Evolutionary conservation across 2,113 vertebrate genomes (phyloP).

Genomic region (Oxyura jamaicensis): DNA sequence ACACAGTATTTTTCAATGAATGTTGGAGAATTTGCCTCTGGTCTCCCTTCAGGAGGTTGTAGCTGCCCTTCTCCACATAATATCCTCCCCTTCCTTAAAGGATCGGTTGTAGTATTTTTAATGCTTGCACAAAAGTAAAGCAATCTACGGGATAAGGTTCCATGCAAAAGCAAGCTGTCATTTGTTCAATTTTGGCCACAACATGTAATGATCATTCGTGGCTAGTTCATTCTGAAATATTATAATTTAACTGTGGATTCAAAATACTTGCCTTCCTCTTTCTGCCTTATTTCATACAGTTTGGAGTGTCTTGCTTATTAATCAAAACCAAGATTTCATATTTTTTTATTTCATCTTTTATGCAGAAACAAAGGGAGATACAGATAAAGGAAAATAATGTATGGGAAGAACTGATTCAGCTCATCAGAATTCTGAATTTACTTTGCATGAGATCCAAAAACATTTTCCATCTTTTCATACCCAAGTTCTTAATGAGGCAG

Average conservation of each 20-base stretch:
- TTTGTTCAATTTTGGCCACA: not conserved
- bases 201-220: not conserved
- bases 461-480: conserved; percentile 62
- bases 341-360: conserved; percentile 12
- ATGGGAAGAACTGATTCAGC: conserved; percentile 57
- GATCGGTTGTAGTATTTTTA: not conserved
- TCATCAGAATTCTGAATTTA: conserved; percentile 65
- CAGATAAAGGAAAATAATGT: conserved; percentile 43
- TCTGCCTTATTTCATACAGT: not conserved
- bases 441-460: conserved; percentile 60
- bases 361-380: not conserved
- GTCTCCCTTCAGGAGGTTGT: not conserved
- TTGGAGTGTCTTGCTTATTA: not conserved
- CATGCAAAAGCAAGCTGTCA: not conserved
- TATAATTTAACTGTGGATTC: not conserved
- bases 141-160: not conserved
- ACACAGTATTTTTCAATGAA: not conserved
- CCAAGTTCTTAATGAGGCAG: conserved; percentile 63
- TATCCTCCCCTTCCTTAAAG: not conserved
- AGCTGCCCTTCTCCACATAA: not conserved
- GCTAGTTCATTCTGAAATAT: not conserved
- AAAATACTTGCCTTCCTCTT: not conserved
- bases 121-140: not conserved
- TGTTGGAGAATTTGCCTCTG: not conserved
- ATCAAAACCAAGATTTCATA: not conserved